A percentile compares a stretch with the other conserved stretches of the same genome.
Conservation (phyloP, 2,888 invertebrate species). For the Drosophila macrospina region DNA sequence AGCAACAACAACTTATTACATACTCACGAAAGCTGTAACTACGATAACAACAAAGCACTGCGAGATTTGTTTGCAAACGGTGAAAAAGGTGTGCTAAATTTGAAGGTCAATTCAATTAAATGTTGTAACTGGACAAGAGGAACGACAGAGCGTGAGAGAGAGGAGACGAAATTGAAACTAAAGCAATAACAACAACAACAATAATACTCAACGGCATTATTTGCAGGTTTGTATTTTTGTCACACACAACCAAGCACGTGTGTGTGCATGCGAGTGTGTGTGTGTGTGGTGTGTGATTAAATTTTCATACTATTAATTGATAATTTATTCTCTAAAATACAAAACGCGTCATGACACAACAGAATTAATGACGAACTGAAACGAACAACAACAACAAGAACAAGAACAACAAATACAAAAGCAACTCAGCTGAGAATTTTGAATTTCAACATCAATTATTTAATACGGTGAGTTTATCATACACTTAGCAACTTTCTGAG, state of each 20-base stretch:
- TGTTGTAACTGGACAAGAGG: constrained; percentile 14
- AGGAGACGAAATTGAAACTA: not conserved
- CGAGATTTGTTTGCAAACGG: not conserved
- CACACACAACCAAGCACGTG: not conserved
- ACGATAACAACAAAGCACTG: constrained; percentile 8
- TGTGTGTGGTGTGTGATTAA: constrained; percentile 12
- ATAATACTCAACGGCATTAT: not conserved
- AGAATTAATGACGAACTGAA: constrained; percentile 11
- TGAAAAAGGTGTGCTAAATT: constrained; percentile 3
- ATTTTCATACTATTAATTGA: constrained; percentile 30
- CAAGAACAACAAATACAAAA: no score
- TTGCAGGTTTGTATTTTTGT: constrained; percentile 2
- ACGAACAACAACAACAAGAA: constrained; percentile 2
- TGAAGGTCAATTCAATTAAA: constrained; percentile 40
- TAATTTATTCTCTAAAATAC: constrained; percentile 32
- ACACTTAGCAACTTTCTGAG: not conserved
- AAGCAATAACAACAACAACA: constrained; percentile 18
- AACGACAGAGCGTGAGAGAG: constrained; percentile 1
- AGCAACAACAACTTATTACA: not conserved
- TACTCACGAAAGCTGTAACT: not conserved
- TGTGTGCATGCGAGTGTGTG: constrained; percentile 10
- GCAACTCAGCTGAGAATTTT: not conserved
- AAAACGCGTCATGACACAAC: constrained; percentile 49
- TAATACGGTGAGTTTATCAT: constrained; percentile 12
- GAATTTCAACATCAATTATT: constrained; percentile 8